phyloP scores from a whole-genome alignment of 2,797 vertebrate genomes.

The Rhincodon typus region DNA sequence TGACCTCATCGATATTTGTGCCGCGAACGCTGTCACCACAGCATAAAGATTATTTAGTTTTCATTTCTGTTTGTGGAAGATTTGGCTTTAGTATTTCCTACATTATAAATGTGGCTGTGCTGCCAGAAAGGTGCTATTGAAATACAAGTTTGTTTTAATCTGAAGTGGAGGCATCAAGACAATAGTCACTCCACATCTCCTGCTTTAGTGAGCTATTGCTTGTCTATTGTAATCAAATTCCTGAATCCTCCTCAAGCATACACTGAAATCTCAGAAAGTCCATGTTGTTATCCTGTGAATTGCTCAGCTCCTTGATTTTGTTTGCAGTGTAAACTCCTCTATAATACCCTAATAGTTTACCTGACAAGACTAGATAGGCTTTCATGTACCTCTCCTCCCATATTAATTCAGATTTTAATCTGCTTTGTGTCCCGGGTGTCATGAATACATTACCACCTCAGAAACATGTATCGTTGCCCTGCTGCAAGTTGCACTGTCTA shows the following conservation, averaged over 20 bases:
- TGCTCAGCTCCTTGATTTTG: neutral
- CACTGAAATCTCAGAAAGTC: neutral
- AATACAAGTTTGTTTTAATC: neutral
- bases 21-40: neutral
- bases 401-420: neutral
- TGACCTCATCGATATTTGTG: neutral
- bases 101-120: neutral
- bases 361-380: neutral
- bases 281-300: neutral
- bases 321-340: neutral
- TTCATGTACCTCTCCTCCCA: neutral
- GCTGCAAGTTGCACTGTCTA: neutral
- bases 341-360: neutral
- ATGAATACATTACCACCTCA: neutral
- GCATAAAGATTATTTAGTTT: neutral
- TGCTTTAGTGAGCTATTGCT: neutral
- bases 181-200: neutral
- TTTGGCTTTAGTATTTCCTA: neutral
- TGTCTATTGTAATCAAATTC: neutral
- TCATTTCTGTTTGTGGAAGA: neutral
- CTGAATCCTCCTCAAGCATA: neutral
- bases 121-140: neutral
- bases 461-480: neutral
- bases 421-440: neutral
- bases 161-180: neutral